Evolutionary conservation across 1,140 invertebrate genomes (phyloP).

Genomic region (Reticulitermes speratus): DNA sequence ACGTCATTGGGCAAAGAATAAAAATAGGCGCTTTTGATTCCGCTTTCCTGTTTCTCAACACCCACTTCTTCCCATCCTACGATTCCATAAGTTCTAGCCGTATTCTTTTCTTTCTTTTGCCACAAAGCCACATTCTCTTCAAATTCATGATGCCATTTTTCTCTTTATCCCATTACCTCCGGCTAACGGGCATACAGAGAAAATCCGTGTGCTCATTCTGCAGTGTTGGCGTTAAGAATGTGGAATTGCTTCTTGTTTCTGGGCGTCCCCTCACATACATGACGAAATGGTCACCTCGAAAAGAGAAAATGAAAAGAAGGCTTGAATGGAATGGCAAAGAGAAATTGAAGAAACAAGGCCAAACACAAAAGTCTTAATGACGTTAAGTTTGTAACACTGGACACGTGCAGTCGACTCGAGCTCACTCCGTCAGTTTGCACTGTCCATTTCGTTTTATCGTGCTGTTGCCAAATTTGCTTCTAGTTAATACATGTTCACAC

Average conservation of each 20-base stretch:
- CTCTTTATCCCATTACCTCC: constrained; percentile 21
- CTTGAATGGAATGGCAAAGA: not conserved
- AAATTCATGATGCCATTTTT: constrained; percentile 25
- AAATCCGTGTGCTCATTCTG: constrained; percentile 19
- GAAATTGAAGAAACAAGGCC: not conserved
- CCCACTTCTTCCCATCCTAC: not conserved
- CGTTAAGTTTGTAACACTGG: too few species aligned
- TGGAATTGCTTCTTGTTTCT: not conserved
- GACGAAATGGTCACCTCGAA: not conserved
- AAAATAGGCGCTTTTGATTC: not conserved
- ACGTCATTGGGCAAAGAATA: not conserved
- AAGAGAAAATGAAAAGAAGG: not conserved
- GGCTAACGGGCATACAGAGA: constrained; percentile 18
- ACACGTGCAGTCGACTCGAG: too few species aligned
- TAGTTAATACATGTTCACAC: too few species aligned
- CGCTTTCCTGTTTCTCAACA: not conserved
- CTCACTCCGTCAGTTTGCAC: too few species aligned
- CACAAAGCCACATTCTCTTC: constrained; percentile 8
- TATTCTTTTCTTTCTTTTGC: not conserved
- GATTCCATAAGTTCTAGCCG: not conserved
- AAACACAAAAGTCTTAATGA: not conserved
- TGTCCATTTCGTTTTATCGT: too few species aligned
- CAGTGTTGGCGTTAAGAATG: not conserved
- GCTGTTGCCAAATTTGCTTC: too few species aligned
- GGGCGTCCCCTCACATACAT: not conserved